These are phyloP conservation scores for Medauroidea extradentata DNA, from an alignment of 1,140 invertebrate species.

Conservation along the genomic window DNA sequence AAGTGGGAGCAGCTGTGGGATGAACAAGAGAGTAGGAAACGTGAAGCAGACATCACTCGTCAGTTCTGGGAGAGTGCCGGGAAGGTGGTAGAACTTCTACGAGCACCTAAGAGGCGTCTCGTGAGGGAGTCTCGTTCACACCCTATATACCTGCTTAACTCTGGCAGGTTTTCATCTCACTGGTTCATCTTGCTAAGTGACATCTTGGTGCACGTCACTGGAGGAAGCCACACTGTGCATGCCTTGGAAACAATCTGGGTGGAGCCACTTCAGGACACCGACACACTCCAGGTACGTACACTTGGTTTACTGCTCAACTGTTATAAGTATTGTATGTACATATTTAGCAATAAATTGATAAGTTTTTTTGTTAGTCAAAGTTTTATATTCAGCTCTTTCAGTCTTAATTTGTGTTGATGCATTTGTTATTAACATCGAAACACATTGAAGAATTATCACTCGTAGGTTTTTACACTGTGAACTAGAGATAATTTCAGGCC, in stretches of 20 bases:
- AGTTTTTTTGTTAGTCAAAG: too few relatives aligned
- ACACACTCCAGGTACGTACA: slow-evolving; percentile 45
- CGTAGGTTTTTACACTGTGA: too few relatives aligned
- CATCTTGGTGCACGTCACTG: slow-evolving; percentile 64
- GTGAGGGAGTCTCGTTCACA: slow-evolving; percentile 70
- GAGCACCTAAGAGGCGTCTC: slow-evolving; percentile 63
- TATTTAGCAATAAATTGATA: background rate
- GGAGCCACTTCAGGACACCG: slow-evolving; percentile 55
- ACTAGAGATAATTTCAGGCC: too few relatives aligned
- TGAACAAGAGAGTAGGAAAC: slow-evolving; percentile 55
- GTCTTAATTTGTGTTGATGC: too few relatives aligned
- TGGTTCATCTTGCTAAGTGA: slow-evolving; percentile 74
- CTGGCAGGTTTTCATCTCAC: slow-evolving; percentile 61
- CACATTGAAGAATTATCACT: too few relatives aligned
- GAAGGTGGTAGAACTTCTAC: slow-evolving; percentile 60
- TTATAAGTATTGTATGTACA: background rate
- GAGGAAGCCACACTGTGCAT: slow-evolving; percentile 57
- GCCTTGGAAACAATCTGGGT: slow-evolving; percentile 75
- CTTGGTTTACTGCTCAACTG: background rate
- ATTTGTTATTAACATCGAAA: too few relatives aligned
- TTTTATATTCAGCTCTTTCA: too few relatives aligned
- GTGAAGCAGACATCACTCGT: slow-evolving; percentile 65
- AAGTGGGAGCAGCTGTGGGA: slow-evolving; percentile 59
- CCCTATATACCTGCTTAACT: slow-evolving; percentile 60
- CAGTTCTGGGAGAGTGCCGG: slow-evolving; percentile 71